A percentile compares a stretch with the other conserved stretches of the same genome.
phyloP scores from a whole-genome alignment of 2,888 invertebrate species.

The Globia sparganii region DNA sequence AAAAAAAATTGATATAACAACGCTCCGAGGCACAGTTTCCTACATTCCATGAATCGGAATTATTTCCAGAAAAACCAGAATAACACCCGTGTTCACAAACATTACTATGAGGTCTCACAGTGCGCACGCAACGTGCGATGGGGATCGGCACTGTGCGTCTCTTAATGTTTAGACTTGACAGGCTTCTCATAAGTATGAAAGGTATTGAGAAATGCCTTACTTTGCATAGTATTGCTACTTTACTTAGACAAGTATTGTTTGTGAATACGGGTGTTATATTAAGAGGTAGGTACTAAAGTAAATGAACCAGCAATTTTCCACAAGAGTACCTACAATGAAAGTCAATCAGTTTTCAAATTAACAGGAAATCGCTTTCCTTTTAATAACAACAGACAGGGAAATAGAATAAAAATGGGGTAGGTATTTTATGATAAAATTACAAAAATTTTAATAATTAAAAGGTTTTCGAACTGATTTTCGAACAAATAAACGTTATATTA shows the following conservation, averaged over 20 bases:
- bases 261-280: too few species aligned
- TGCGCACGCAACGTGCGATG: too few species aligned
- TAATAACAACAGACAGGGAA: not conserved
- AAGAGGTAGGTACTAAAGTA: not conserved
- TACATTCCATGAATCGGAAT: not conserved
- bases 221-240: too few species aligned
- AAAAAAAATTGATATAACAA: not conserved
- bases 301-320: not conserved
- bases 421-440: not conserved
- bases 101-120: too few species aligned
- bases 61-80: not conserved
- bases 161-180: too few species aligned
- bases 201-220: too few species aligned
- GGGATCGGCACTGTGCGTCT: too few species aligned
- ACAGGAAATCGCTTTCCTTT: not conserved
- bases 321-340: not conserved
- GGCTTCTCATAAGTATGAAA: too few species aligned
- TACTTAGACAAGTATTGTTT: too few species aligned
- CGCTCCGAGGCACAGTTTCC: not conserved
- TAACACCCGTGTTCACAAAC: too few species aligned
- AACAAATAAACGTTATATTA: not conserved
- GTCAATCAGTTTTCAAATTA: not conserved
- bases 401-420: slow-evolving; percentile 4
- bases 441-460: not conserved
- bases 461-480: not conserved